phyloP scores from a whole-genome alignment of 2,888 invertebrate species.

The Chouioia cunea region DNA sequence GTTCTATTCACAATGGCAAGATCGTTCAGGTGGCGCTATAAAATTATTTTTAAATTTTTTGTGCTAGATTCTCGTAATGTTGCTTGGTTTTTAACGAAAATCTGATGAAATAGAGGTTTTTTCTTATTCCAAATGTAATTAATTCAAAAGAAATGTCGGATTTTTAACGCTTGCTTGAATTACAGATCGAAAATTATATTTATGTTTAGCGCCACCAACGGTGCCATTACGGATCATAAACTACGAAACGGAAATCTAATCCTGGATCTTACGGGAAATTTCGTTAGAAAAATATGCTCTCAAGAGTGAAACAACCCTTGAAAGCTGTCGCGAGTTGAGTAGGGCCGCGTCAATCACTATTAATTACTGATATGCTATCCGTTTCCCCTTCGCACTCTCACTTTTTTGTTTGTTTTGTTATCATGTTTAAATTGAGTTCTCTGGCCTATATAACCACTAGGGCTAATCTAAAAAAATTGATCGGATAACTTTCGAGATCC shows the following conservation, averaged over 20 bases:
- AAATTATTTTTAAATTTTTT: too few relatives aligned
- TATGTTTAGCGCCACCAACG: too few relatives aligned
- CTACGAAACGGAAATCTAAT: background rate
- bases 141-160: too few relatives aligned
- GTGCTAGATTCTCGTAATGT: too few relatives aligned
- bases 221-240: too few relatives aligned
- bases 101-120: too few relatives aligned
- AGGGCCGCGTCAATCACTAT: constrained; percentile 31
- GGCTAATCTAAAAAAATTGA: constrained; percentile 38
- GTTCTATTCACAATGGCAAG: too few relatives aligned
- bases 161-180: too few relatives aligned
- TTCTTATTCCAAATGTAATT: too few relatives aligned
- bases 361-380: constrained; percentile 46
- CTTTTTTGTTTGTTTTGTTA: constrained; percentile 8
- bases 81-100: too few relatives aligned
- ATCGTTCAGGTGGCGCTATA: too few relatives aligned
- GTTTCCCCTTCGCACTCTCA: constrained; percentile 27
- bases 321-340: constrained; percentile 17
- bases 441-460: background rate
- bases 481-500: constrained; percentile 60
- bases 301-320: background rate
- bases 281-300: constrained; percentile 32
- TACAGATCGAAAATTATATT: too few relatives aligned
- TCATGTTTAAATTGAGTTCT: background rate
- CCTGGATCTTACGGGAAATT: background rate